Evolutionary conservation across 2,113 vertebrate species (phyloP).

Genomic region (Myanophis thanlyinensis): DNA sequence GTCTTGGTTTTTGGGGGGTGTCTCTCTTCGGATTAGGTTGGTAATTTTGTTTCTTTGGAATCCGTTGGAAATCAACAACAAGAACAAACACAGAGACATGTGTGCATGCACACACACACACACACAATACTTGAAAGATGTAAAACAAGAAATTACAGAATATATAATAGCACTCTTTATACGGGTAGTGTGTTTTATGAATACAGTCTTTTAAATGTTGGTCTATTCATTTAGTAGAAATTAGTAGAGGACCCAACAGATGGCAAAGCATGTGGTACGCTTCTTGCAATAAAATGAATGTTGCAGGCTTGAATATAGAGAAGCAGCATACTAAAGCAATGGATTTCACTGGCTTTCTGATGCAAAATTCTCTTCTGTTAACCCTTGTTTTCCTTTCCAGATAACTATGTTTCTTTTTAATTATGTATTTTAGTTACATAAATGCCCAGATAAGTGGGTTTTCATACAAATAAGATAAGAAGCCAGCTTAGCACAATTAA

Average conservation of each 20-base stretch:
- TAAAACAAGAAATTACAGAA: constrained; percentile 28
- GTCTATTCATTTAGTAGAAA: not conserved
- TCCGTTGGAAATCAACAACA: too few species aligned
- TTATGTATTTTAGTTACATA: not conserved
- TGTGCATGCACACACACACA: not conserved
- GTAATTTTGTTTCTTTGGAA: too few species aligned
- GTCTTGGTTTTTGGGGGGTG: too few species aligned
- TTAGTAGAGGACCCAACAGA: not conserved
- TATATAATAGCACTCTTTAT: not conserved
- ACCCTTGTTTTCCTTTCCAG: not conserved
- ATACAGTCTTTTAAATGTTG: not conserved
- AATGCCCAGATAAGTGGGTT: not conserved
- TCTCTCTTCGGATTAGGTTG: too few species aligned
- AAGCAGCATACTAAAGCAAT: not conserved
- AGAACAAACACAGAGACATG: not conserved
- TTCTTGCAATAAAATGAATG: not conserved
- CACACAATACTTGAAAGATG: not conserved
- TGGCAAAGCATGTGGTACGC: not conserved
- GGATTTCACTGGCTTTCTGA: not conserved
- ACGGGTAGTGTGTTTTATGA: not conserved
- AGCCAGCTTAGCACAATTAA: not conserved
- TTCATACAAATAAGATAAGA: constrained; percentile 22
- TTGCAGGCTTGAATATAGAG: not conserved
- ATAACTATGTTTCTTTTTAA: not conserved
- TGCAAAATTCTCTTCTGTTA: not conserved